Evolutionary conservation across 2,888 invertebrate genomes (phyloP), one percentile per base, ranked within the genome.

Genomic region (Caenorhabditis zanzibari): DNA sequence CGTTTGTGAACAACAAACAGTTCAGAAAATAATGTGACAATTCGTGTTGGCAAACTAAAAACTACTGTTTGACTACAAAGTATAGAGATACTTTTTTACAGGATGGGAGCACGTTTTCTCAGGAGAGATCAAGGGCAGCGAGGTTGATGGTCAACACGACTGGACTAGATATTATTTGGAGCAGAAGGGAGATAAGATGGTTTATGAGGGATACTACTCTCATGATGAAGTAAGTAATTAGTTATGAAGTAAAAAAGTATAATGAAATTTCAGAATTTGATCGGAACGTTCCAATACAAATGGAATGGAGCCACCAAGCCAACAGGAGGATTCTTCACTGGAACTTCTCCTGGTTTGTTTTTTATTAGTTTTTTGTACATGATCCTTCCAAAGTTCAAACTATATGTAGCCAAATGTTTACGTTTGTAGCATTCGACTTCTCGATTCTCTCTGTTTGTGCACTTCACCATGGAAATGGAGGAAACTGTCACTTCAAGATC

Each of bases 71-170:
- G 82, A 63, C 82, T 77, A 82, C 68, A 82, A 73, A 68, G n/a
- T 69, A n/a, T 24, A 26, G 26, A 63, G 35, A 12, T 22, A 52
- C 49, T n/a, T 61, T 64, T 68, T 84, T 63, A 6, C 54, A 89
- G 90, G 92, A 10, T 92, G 88, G 84, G 92, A 92, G 81, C 92
- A 92, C 82, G 92, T 92, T 52, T 92, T 90, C 86, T 86, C 87
- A 49, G 92, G 92, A n/a, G 92, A 92, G 71, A 86, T 85, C 81
- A 88, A 88, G 49, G 76, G 84, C 2, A 81, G 54, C 14, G 83
- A 76, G 10, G 84, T 89, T 19, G 91, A 91, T 75, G 92, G 92
- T 12, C 92, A 92, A 66, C 92, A 92, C 84, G 88, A 90, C 69
- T 91, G 91, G 91, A 88, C 89, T n/a, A 66, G 90, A 35, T 92